Evolutionary conservation across 37 sponge, comb jelly and placozoan genomes (phyloP).

Genomic region (Trichoplax adhaerens): DNA sequence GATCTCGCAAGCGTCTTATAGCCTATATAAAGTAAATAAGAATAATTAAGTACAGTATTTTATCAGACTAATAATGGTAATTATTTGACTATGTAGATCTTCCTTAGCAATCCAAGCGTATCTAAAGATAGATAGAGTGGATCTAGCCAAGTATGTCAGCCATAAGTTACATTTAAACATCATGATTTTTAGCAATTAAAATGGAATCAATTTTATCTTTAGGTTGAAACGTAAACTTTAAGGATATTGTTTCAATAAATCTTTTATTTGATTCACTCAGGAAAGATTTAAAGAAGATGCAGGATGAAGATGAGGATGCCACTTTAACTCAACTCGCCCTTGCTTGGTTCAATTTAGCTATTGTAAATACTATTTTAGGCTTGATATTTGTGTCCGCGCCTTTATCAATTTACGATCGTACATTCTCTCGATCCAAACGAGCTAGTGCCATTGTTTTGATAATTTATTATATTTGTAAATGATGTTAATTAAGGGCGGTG

Average conservation of each 20-base stretch:
- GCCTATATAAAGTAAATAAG: neutral
- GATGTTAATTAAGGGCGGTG: conserved; percentile 38
- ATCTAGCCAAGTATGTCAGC: conserved; percentile 67
- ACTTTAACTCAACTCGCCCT: conserved; percentile 82
- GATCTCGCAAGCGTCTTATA: neutral
- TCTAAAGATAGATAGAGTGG: conserved; percentile 75
- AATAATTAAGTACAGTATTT: neutral
- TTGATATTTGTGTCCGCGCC: neutral
- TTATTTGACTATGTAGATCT: conserved; percentile 1
- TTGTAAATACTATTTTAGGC: conserved; percentile 26
- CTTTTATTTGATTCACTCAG: conserved; percentile 13
- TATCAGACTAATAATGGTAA: neutral
- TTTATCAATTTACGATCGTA: neutral
- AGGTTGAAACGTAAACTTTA: no score
- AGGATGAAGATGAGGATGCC: conserved; percentile 88
- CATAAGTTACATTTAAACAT: neutral
- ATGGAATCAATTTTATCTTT: neutral
- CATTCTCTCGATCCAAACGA: neutral
- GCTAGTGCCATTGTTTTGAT: neutral
- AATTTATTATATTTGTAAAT: neutral
- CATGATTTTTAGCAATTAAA: neutral
- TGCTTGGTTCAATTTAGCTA: conserved; percentile 83
- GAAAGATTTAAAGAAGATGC: conserved; percentile 85
- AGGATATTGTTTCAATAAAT: no score
- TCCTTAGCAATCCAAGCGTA: conserved; percentile 70